Percentiles rank a stretch among this genome's conserved stretches.
Evolutionary conservation across 2,113 vertebrate species (phyloP).

Genomic region (Cyanoliseus patagonus): DNA sequence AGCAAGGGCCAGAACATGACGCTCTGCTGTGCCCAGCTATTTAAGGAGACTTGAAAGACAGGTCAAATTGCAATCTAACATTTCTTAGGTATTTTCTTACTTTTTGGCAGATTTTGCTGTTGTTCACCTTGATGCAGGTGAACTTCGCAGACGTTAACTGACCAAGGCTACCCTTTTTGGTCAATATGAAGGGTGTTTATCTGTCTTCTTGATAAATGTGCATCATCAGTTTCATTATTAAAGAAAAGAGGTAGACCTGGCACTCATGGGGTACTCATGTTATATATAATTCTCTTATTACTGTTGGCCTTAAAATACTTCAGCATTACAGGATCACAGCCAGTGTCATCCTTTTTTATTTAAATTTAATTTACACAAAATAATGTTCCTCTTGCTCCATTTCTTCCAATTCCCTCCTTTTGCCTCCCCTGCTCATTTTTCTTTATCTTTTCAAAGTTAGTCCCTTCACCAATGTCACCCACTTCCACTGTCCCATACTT

Average conservation of each 20-base stretch:
- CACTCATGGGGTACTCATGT: conserved; percentile 6
- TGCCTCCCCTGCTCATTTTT: conserved; percentile 62
- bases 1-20: neutral
- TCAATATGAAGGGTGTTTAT: conserved; percentile 31
- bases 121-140: neutral
- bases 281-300: conserved; percentile 57
- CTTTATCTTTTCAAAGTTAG: conserved; percentile 53
- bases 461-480: conserved; percentile 54
- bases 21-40: neutral
- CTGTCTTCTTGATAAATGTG: conserved; percentile 43
- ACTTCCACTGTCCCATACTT: neutral
- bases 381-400: conserved; percentile 74
- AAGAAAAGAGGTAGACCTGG: conserved; percentile 2
- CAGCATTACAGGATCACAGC: conserved; percentile 63
- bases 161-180: neutral
- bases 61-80: neutral
- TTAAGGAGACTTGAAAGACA: neutral
- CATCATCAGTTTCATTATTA: neutral
- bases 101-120: neutral
- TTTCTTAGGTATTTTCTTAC: neutral
- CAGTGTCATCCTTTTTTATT: conserved; percentile 71
- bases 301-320: conserved; percentile 46
- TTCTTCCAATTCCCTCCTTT: conserved; percentile 67
- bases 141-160: neutral
- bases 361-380: conserved; percentile 76